phyloP scores from a whole-genome alignment of 2,888 invertebrate genomes.

The Cosmorhoe ocellata region DNA sequence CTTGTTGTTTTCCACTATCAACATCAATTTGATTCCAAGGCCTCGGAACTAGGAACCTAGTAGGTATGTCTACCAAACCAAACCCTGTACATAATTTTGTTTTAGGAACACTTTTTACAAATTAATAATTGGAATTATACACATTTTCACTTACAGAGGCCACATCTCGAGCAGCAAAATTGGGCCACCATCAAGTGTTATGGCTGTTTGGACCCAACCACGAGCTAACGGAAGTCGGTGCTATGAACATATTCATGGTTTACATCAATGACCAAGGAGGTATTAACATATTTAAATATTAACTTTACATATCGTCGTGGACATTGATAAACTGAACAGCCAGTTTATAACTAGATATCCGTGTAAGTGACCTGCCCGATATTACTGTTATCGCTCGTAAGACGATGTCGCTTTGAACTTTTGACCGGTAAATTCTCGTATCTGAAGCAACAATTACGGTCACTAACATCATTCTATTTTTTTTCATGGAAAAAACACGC shows the following conservation, averaged over 20 bases:
- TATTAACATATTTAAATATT: conserved; percentile 51
- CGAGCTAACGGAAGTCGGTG: conserved; percentile 97
- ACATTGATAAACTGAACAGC: conserved; percentile 30
- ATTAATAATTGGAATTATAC: too few relatives aligned
- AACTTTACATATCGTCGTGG: conserved; percentile 5
- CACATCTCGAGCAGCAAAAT: conserved; percentile 87
- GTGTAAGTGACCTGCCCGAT: conserved; percentile 51
- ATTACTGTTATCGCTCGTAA: conserved; percentile 56
- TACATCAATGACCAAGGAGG: conserved; percentile 95
- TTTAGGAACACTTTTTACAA: too few relatives aligned
- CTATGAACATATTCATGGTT: conserved; percentile 98
- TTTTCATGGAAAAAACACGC: conserved; percentile 1
- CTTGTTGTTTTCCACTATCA: too few relatives aligned
- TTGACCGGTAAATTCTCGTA: conserved; percentile 71
- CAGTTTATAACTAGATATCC: conserved; percentile 50
- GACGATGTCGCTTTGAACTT: conserved; percentile 55
- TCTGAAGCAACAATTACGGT: conserved; percentile 69
- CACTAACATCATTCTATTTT: conserved; percentile 57
- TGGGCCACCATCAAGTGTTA: conserved; percentile 95
- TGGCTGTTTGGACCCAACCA: conserved; percentile 98
- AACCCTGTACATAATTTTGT: too few relatives aligned
- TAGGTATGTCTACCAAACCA: too few relatives aligned
- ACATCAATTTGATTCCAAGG: too few relatives aligned
- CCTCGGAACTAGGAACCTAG: too few relatives aligned
- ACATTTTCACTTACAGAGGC: conserved; percentile 72